Evolutionary conservation across 1,140 invertebrate genomes (phyloP).

Genomic region (Aphidius ervi): DNA sequence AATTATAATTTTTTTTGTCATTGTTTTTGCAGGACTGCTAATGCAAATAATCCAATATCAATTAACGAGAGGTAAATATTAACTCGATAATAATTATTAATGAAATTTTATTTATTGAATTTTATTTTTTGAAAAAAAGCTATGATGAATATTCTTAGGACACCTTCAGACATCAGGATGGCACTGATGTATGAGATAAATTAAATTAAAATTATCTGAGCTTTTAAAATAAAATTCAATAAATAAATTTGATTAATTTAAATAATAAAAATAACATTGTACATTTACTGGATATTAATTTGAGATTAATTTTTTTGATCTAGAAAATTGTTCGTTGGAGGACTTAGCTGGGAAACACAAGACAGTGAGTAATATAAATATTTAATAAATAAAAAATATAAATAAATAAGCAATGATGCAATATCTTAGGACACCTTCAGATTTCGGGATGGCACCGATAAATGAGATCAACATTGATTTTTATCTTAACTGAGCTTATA

Average conservation of each 20-base stretch:
- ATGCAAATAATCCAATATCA: constrained; percentile 42
- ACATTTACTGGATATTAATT: constrained; percentile 4
- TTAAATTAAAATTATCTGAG: too few species aligned
- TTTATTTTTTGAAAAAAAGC: background rate
- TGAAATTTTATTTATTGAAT: constrained; percentile 26
- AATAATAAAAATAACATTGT: too few species aligned
- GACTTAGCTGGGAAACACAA: constrained; percentile 94
- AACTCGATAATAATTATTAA: constrained; percentile 27
- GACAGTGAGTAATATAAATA: constrained; percentile 75
- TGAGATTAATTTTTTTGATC: constrained; percentile 53
- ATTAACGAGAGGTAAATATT: constrained; percentile 49
- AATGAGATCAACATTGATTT: constrained; percentile 34
- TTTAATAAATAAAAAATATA: constrained; percentile 3
- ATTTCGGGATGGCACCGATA: constrained; percentile 40
- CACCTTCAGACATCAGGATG: too few species aligned
- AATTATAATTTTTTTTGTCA: constrained; percentile 38
- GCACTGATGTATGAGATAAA: too few species aligned
- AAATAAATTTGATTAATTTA: too few species aligned
- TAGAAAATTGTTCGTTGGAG: constrained; percentile 98
- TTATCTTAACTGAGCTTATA: constrained; percentile 24
- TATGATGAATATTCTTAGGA: too few species aligned
- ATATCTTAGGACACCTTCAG: constrained; percentile 48
- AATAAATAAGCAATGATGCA: constrained; percentile 33
- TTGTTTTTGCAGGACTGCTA: constrained; percentile 49
- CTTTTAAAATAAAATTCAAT: background rate